phyloP scores from a whole-genome alignment of 2,888 invertebrate genomes.

The Netelia melanura region DNA sequence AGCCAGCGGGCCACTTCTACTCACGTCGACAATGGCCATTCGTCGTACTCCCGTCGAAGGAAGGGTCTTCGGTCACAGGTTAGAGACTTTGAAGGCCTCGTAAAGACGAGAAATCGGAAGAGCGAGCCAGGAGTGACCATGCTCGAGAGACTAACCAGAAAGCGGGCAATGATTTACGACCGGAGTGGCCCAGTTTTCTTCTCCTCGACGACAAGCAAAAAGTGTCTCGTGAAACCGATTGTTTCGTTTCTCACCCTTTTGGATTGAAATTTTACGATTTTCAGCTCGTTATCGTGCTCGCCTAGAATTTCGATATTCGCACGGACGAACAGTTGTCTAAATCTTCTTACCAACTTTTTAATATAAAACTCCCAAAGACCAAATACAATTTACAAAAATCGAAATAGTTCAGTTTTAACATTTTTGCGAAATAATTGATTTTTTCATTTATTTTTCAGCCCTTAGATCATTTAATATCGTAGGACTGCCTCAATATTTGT shows the following conservation, averaged over 20 bases:
- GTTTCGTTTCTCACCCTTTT: background rate
- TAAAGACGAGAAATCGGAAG: conserved; percentile 47
- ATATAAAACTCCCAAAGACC: no score
- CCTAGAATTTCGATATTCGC: no score
- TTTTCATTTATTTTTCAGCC: no score
- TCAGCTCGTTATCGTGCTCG: background rate
- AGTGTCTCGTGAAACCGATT: conserved; percentile 37
- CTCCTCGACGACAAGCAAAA: conserved; percentile 39
- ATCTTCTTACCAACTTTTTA: no score
- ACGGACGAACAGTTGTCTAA: no score
- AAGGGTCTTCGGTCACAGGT: conserved; percentile 64
- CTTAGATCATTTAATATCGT: no score
- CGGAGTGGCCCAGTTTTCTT: conserved; percentile 65
- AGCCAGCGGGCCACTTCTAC: conserved; percentile 62
- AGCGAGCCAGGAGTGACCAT: conserved; percentile 58
- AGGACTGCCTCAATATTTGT: no score
- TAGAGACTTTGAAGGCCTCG: conserved; percentile 56
- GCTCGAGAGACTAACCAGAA: conserved; percentile 67
- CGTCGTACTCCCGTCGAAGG: conserved; percentile 64
- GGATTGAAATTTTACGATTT: background rate
- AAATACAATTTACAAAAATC: no score
- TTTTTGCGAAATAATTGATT: no score
- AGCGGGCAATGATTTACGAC: conserved; percentile 71
- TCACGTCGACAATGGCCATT: conserved; percentile 68
- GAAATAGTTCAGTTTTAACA: no score